Conservation (phyloP, 2,888 invertebrate species). For the Timema podura region DNA sequence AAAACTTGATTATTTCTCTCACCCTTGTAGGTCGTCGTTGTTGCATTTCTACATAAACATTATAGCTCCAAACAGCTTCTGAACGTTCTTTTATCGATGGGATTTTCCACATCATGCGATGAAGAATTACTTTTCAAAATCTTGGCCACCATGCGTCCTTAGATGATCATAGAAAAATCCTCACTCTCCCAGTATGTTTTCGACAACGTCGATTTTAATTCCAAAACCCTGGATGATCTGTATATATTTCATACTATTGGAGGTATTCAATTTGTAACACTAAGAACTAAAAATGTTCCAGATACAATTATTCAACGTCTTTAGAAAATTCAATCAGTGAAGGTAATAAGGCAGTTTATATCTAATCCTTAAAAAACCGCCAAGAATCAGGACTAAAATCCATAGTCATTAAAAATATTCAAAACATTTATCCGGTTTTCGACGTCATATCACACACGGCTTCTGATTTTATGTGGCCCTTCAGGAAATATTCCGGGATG, state of each 20-base stretch:
- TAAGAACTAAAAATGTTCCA: not conserved
- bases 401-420: too few species aligned
- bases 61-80: conserved; percentile 30
- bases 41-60: conserved; percentile 30
- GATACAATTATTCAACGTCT: conserved; percentile 4
- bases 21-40: conserved; percentile 25
- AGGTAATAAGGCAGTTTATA: not conserved
- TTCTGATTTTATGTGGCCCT: too few species aligned
- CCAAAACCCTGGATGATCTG: not conserved
- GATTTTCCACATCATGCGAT: not conserved
- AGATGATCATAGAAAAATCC: not conserved
- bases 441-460: too few species aligned
- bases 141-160: not conserved
- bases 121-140: not conserved
- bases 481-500: too few species aligned
- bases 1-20: conserved; percentile 33
- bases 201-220: not conserved
- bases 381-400: too few species aligned
- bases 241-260: not conserved
- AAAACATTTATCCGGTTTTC: too few species aligned
- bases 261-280: conserved; percentile 3
- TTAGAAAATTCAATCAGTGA: not conserved
- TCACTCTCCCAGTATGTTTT: not conserved
- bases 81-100: conserved; percentile 31
- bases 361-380: not conserved